Percentiles rank a stretch among this genome's conserved stretches.
Evolutionary conservation across 2,888 invertebrate genomes (phyloP).

Genomic region (Melangyna quadrimaculata): DNA sequence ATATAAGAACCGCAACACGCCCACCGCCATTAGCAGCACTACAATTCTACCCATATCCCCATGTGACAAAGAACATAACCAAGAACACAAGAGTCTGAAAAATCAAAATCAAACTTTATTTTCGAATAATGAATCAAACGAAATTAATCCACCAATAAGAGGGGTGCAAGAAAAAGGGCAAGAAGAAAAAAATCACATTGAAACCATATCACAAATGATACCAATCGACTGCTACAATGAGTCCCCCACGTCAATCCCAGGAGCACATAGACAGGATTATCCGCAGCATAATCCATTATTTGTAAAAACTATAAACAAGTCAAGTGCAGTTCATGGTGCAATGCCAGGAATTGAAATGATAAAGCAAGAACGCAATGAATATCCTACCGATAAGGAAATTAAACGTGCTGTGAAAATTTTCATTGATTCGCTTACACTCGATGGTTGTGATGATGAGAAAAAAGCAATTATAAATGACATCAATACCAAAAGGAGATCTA

Average conservation of each 20-base stretch:
- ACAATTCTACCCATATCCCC: background rate
- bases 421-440: conserved; percentile 35
- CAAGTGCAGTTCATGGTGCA: conserved; percentile 25
- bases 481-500: background rate
- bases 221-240: background rate
- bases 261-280: background rate
- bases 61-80: background rate
- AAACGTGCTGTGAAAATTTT: conserved; percentile 60
- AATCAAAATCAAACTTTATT: background rate
- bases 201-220: background rate
- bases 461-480: conserved; percentile 13
- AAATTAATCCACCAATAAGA: background rate
- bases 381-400: conserved; percentile 37
- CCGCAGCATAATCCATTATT: conserved; percentile 30
- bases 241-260: background rate
- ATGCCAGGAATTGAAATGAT: background rate
- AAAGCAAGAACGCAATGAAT: background rate
- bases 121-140: conserved; percentile 1
- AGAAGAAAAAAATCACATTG: background rate
- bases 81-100: background rate
- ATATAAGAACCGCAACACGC: background rate
- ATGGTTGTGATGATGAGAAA: background rate
- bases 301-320: conserved; percentile 32
- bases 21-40: background rate
- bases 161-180: background rate